Base-by-base conservation (phyloP, 2,797 vertebrate genomes). In the Furcifer pardalis region DNA sequence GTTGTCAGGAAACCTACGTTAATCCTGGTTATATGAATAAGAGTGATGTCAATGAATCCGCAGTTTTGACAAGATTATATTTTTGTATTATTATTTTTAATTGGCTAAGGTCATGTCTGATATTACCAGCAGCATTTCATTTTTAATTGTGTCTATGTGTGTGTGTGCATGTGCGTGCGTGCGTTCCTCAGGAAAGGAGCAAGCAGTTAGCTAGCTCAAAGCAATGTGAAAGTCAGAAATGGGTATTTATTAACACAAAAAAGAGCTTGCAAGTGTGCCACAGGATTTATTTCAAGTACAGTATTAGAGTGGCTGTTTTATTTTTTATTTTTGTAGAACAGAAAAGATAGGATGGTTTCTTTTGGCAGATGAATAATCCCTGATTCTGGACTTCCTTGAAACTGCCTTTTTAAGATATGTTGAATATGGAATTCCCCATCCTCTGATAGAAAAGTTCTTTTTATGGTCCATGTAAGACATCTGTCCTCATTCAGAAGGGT, bases 11-110 rank as follows among this genome's bases (percentile, higher is more conserved):
- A 94, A 95, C 89, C 91, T 17, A 93, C 94, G 94, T 89, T 92
- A 93, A 93, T 91, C 86, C 91, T 92, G 84, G 91, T 92, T 92
- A 93, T 86, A 86, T 84, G 91, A 92, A 90, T 90, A 88, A 92
- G 86, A 93, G 77, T 79, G 88, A 89, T 93, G 89, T 88, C 89
- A 91, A 86, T 84, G 88, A 91, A 85, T 79, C 93, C 0, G 4
- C 40, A 86, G 92, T 89, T 86, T 93, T 92, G 91, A 94, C 85
- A 86, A 76, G 82, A 88, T 56, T 89, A 77, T 75, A 93, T 85
- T 56, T 91, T 94, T 91, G 94, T 94, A 91, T 94, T 95, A 96
- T 95, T 95, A 95, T 84, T 94, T 96, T 96, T 95, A 96, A 96
- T 95, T 95, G 93, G 91, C 80, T 92, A 89, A 94, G 92, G 89